Conservation (phyloP, 2,888 invertebrate species). For the Perizoma affinitatum region DNA sequence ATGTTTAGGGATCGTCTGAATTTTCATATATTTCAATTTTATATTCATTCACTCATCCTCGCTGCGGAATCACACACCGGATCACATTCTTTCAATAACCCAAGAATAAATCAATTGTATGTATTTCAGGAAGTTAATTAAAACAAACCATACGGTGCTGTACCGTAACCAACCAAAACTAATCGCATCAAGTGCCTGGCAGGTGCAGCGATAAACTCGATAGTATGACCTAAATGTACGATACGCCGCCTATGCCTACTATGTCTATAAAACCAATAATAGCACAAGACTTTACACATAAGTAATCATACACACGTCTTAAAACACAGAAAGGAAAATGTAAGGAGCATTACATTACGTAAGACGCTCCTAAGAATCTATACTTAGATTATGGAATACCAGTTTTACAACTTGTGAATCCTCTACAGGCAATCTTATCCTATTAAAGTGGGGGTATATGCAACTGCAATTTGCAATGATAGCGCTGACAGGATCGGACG, state of each 20-base stretch:
- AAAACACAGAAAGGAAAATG: constrained; percentile 13
- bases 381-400: constrained; percentile 2
- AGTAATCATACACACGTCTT: constrained; percentile 9
- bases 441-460: constrained; percentile 18
- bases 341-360: constrained; percentile 23
- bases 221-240: constrained; percentile 60
- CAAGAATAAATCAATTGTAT: constrained; percentile 3
- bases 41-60: background rate
- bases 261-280: constrained; percentile 26
- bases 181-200: constrained; percentile 36
- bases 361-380: constrained; percentile 16
- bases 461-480: constrained; percentile 32
- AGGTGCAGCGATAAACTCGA: constrained; percentile 49
- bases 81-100: background rate
- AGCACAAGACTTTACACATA: constrained; percentile 24
- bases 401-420: constrained; percentile 18
- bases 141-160: constrained; percentile 2
- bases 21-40: background rate
- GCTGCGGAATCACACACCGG: background rate
- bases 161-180: constrained; percentile 24
- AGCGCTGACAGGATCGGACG: constrained; percentile 29
- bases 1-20: too few relatives aligned
- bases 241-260: constrained; percentile 36
- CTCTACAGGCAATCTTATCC: constrained; percentile 13
- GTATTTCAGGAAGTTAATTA: constrained; percentile 5